phyloP scores from a whole-genome alignment of 2,888 invertebrate genomes.

The Chalcosyrphus nemorum region DNA sequence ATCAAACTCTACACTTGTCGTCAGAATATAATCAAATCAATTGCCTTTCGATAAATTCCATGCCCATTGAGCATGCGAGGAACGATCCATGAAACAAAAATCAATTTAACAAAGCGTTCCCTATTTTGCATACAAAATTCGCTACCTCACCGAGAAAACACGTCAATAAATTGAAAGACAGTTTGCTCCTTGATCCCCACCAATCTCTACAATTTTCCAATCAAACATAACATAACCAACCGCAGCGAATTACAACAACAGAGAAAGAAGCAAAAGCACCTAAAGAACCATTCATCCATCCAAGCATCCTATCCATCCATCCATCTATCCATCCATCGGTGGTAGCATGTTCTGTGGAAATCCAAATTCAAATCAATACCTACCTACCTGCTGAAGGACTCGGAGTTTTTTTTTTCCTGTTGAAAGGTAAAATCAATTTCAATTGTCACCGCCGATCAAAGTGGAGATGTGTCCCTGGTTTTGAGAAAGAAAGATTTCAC shows the following conservation, averaged over 20 bases:
- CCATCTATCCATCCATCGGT: constrained; percentile 20
- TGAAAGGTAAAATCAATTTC: constrained; percentile 68
- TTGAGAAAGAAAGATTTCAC: constrained; percentile 71
- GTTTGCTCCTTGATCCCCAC: not conserved
- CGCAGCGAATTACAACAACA: constrained; percentile 63
- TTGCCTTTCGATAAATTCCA: constrained; percentile 68
- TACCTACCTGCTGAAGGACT: constrained; percentile 45
- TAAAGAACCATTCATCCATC: constrained; percentile 64
- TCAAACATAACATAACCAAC: constrained; percentile 65
- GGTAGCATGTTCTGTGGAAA: constrained; percentile 61
- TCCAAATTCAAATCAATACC: constrained; percentile 46
- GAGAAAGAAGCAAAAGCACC: constrained; percentile 57
- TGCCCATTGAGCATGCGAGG: constrained; percentile 23
- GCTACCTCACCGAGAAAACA: constrained; percentile 50
- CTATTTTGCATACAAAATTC: constrained; percentile 69
- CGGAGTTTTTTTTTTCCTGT: not conserved
- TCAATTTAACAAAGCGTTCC: constrained; percentile 64
- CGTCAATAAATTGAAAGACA: constrained; percentile 72
- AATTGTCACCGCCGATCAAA: constrained; percentile 73
- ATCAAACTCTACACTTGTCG: constrained; percentile 44
- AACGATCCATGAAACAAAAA: constrained; percentile 2
- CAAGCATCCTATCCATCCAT: constrained; percentile 43
- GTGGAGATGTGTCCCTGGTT: constrained; percentile 65
- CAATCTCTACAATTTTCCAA: constrained; percentile 31
- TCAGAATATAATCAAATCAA: constrained; percentile 62